Evolutionary conservation across 2,888 invertebrate species (phyloP), one percentile per base, ranked within the genome.

Genomic region (Stenodema calcarata): DNA sequence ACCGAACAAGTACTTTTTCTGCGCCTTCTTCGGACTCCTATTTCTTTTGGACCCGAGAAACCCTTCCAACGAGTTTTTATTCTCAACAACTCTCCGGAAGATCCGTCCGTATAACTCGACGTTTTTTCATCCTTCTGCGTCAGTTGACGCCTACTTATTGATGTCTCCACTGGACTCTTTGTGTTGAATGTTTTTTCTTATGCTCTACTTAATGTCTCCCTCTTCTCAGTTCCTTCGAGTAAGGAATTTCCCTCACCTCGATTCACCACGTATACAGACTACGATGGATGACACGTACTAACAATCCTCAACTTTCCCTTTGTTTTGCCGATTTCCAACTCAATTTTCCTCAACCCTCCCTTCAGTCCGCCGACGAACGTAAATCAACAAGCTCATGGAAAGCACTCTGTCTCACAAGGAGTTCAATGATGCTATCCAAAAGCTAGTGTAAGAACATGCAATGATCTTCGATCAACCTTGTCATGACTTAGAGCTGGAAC

Each of bases 151-250:
- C 62, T 62, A 62, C 62, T 62, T 62, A 62, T 62, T 62, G 62
- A 62, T 62, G 62, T 62, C 62, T 62, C 62, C 62, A 62, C 62
- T 62, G 62, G 62, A 23, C 62, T 62, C 62, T 23, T 62, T 62
- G 50, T 50, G 62, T 62, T 62, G 62, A 62, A 62, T 62, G 62
- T 62, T 62, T 62, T n/a, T 62, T 62, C 62, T 62, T 62, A 62
- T 62, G 62, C 62, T 62, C 62, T 62, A 62, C 62, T 62, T 62
- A 62, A 62, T 62, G 62, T 62, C 62, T 11, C 54, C 54, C 54
- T 54, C 54, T 47, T 47, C 47, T 47, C 3, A 54, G 54, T 18
- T 54, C 54, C 54, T 16, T 11, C 62, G 23, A 62, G 62, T 11
- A 23, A 18, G 23, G 62, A 18, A 62, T 62, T 62, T 62, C 27